These are phyloP conservation scores for Ceyx erithaca DNA, from an alignment of 2,797 vertebrate genomes.

Conservation along the genomic window DNA sequence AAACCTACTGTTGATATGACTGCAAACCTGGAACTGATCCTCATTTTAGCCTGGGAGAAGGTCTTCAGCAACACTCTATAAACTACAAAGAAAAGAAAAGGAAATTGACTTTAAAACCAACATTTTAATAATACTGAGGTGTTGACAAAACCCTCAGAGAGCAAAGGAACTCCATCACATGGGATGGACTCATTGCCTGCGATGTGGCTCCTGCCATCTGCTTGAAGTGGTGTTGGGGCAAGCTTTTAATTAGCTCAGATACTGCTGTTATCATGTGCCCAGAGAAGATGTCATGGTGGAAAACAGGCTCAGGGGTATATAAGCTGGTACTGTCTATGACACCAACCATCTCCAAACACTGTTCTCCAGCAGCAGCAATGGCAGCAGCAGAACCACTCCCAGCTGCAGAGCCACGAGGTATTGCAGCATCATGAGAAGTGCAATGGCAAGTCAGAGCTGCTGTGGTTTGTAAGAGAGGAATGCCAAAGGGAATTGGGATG, in stretches of 20 bases:
- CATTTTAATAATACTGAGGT: slow-evolving; percentile 45
- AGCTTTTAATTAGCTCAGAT: background rate
- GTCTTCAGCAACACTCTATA: slow-evolving; percentile 50
- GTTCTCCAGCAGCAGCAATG: background rate
- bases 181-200: background rate
- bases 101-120: slow-evolving; percentile 51
- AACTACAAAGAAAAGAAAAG: slow-evolving; percentile 60
- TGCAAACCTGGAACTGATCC: slow-evolving; percentile 41
- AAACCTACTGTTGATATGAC: slow-evolving; percentile 2
- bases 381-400: background rate
- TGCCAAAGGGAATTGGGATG: background rate
- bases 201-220: background rate
- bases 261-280: background rate
- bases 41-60: slow-evolving; percentile 30
- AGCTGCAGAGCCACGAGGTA: background rate
- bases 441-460: background rate
- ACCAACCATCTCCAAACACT: rapidly evolving
- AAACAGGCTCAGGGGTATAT: background rate
- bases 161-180: background rate
- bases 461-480: background rate
- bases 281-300: background rate
- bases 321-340: background rate
- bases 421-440: rapidly evolving
- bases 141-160: slow-evolving; percentile 37
- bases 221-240: background rate